Base-by-base conservation (phyloP, 92 coral and sea anemone species). In the Phenganax stokvisi region DNA sequence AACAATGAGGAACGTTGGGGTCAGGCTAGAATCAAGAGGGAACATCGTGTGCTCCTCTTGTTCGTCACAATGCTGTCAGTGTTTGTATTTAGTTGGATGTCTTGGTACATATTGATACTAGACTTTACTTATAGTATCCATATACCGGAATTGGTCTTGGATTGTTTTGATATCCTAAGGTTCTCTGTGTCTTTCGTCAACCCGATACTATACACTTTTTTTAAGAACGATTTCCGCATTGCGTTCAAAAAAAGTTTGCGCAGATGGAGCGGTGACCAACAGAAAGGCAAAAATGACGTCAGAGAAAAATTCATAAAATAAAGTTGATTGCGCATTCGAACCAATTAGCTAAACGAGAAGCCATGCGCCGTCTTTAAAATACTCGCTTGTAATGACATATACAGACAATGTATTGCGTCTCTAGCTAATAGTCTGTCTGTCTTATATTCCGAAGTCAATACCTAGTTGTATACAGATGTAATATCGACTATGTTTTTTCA, bases 101-200 rank as follows among this genome's bases (percentile, higher is more conserved):
- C 83, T 5, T 79, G 83, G 83, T 79, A 79, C 83, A 79, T 79
- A 12, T 37, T 79, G 83, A 44, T 79, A 12, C 69, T 79, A 16
- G 74, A 79, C 51, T 30, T 79, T 54, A 54, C 56, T 1, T 55
- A 54, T n/a, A 16, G 57, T 16, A 47, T 79, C 55, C 8, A 51
- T 29, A 56, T 79, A 13, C 73, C 83, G 9, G 62, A 15, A 37
- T 30, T 79, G 13, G 69, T 79, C 29, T 30, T 79, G 74, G 83
- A 79, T 64, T 79, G 83, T 13, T 79, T 79, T 10, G 83, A 79
- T 17, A 54, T 79, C n/a, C 27, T 79, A 51, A 67, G 83, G n/a
- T 63, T 79, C 29, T 79, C 83, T 9, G 74, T 79, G 16, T 79
- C 83, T 6, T 79, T 79, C 51, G 27, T 79, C 69, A 79, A 79